These are phyloP conservation scores for Paraplagusia blochii DNA, from an alignment of 2,113 vertebrate genomes.

Conservation along the genomic window DNA sequence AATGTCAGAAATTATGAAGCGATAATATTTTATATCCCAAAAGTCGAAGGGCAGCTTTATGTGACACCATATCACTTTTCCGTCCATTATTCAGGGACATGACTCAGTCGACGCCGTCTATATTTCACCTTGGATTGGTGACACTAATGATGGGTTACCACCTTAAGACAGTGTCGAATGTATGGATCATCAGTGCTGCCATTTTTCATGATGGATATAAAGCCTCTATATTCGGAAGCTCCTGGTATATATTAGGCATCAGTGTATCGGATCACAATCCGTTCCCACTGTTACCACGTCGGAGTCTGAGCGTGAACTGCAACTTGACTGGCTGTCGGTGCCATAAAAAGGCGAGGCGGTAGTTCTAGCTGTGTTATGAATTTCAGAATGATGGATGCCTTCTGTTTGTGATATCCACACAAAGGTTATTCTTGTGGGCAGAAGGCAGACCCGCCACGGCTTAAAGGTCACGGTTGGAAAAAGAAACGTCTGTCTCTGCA, in stretches of 20 bases:
- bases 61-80: slow-evolving; percentile 3
- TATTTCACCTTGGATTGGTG: slow-evolving; percentile 1
- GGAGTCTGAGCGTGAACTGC: neutral
- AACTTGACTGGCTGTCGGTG: neutral
- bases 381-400: slow-evolving; percentile 38
- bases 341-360: neutral
- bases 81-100: neutral
- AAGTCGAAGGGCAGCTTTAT: neutral
- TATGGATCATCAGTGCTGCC: neutral
- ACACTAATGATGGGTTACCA: neutral
- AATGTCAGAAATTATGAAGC: neutral
- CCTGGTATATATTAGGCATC: neutral
- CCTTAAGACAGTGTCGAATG: neutral
- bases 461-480: slow-evolving; percentile 64
- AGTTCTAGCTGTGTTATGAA: slow-evolving; percentile 10
- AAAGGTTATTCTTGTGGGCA: slow-evolving; percentile 43
- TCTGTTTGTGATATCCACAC: slow-evolving; percentile 28
- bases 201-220: neutral
- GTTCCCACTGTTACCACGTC: neutral
- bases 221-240: neutral
- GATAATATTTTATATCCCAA: neutral
- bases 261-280: neutral
- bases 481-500: slow-evolving; percentile 47
- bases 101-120: neutral
- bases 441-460: slow-evolving; percentile 38